phyloP scores from a whole-genome alignment of 2,888 invertebrate species.

The Scaptomyza flava region DNA sequence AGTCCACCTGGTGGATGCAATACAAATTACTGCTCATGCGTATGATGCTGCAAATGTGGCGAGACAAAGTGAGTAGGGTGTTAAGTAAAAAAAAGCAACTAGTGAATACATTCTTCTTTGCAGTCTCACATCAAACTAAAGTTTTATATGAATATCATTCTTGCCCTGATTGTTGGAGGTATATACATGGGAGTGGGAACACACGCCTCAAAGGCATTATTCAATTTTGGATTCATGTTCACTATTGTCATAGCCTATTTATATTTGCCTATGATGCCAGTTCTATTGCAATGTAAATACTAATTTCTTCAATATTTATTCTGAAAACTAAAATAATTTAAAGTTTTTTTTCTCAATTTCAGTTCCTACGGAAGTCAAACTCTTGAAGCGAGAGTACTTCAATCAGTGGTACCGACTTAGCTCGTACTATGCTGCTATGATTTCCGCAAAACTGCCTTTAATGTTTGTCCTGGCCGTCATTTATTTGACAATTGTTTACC shows the following conservation, averaged over 20 bases:
- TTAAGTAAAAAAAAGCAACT: not conserved
- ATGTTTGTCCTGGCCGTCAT: slow-evolving; percentile 89
- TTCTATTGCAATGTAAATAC: slow-evolving; percentile 90
- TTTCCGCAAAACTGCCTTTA: slow-evolving; percentile 89
- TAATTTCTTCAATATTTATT: slow-evolving; percentile 64
- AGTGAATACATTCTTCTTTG: slow-evolving; percentile 39
- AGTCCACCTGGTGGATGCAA: slow-evolving; percentile 88
- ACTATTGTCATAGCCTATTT: slow-evolving; percentile 91
- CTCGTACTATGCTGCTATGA: slow-evolving; percentile 90
- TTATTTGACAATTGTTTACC: slow-evolving; percentile 89
- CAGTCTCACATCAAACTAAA: slow-evolving; percentile 90
- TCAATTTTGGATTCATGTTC: slow-evolving; percentile 94
- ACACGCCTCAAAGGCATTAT: slow-evolving; percentile 92
- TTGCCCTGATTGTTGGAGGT: slow-evolving; percentile 89
- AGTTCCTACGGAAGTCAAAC: slow-evolving; percentile 92
- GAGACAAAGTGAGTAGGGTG: slow-evolving; percentile 87
- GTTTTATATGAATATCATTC: slow-evolving; percentile 88
- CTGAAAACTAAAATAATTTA: not conserved
- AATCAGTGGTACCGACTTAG: slow-evolving; percentile 93
- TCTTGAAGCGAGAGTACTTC: slow-evolving; percentile 91
- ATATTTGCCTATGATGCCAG: slow-evolving; percentile 93
- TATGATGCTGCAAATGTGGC: slow-evolving; percentile 90
- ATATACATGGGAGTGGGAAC: slow-evolving; percentile 90
- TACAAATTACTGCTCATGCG: slow-evolving; percentile 88
- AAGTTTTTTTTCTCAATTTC: slow-evolving; percentile 58